A percentile compares a stretch with the other conserved stretches of the same genome.
Evolutionary conservation across 2,888 invertebrate genomes (phyloP).

Genomic region (Drosophila tripunctata): DNA sequence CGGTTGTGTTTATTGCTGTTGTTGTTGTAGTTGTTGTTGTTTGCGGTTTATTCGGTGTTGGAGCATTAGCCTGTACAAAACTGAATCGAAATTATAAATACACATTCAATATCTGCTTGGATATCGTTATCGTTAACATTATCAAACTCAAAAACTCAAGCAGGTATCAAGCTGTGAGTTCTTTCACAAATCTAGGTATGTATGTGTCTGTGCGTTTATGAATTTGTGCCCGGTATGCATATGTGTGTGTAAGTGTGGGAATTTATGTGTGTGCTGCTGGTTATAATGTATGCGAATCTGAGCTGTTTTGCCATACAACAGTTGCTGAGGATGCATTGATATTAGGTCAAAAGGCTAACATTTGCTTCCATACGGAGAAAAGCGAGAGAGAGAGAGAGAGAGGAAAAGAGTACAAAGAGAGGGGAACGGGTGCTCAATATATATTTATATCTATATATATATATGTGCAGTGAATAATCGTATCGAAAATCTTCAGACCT

Average conservation of each 20-base stretch:
- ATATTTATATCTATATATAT: no score
- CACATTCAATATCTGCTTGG: conserved; percentile 29
- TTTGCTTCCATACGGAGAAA: conserved; percentile 14
- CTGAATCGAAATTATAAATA: conserved; percentile 31
- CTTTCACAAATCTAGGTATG: conserved; percentile 9
- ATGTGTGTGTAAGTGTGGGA: conserved; percentile 15
- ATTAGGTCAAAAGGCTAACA: conserved; percentile 41
- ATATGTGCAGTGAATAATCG: conserved; percentile 35
- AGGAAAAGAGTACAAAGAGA: no score
- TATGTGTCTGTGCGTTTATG: not conserved
- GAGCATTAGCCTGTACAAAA: conserved; percentile 68
- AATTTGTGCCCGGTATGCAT: conserved; percentile 18
- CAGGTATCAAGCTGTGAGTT: conserved; percentile 56
- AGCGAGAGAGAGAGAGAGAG: not conserved
- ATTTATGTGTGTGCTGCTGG: conserved; percentile 54
- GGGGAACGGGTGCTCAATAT: not conserved
- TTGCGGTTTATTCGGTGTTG: conserved; percentile 71
- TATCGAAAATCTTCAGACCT: conserved; percentile 31
- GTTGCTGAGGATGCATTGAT: conserved; percentile 24
- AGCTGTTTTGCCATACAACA: conserved; percentile 35
- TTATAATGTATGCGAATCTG: conserved; percentile 45
- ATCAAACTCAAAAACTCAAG: conserved; percentile 45
- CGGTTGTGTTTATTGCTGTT: conserved; percentile 47
- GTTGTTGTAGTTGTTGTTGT: conserved; percentile 36
- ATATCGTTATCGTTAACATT: conserved; percentile 4